Evolutionary conservation across 1,140 invertebrate genomes (phyloP).

Genomic region (Trachymyrmex septentrionalis): DNA sequence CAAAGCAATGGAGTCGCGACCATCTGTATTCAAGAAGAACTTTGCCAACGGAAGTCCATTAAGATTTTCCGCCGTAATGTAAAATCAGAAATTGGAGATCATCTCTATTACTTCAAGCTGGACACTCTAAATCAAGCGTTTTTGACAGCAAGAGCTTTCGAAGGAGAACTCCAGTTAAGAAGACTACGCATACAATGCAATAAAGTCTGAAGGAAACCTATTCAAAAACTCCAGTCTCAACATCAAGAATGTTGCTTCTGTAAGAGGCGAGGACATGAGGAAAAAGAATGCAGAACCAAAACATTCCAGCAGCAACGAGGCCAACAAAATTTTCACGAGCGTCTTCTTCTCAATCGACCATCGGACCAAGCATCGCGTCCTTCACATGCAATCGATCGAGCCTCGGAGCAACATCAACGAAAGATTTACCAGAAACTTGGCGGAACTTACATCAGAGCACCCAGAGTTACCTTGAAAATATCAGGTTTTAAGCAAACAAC

Average conservation of each 20-base stretch:
- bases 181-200: too few species aligned
- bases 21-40: not conserved
- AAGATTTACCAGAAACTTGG: not conserved
- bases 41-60: not conserved
- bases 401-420: not conserved
- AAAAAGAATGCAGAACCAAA: not conserved
- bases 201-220: not conserved
- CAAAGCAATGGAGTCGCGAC: too few species aligned
- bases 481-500: not conserved
- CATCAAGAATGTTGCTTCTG: not conserved
- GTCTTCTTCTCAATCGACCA: not conserved
- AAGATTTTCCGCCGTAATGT: not conserved
- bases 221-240: not conserved
- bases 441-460: not conserved
- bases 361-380: not conserved
- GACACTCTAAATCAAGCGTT: too few species aligned
- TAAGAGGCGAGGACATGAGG: not conserved
- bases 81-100: not conserved
- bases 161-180: too few species aligned
- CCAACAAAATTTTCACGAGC: not conserved
- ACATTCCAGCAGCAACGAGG: not conserved
- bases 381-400: not conserved
- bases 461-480: not conserved
- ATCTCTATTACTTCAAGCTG: not conserved
- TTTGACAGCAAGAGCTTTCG: too few species aligned